Conservation (phyloP, 1,140 invertebrate genomes). For the Nixonia krombeini region DNA sequence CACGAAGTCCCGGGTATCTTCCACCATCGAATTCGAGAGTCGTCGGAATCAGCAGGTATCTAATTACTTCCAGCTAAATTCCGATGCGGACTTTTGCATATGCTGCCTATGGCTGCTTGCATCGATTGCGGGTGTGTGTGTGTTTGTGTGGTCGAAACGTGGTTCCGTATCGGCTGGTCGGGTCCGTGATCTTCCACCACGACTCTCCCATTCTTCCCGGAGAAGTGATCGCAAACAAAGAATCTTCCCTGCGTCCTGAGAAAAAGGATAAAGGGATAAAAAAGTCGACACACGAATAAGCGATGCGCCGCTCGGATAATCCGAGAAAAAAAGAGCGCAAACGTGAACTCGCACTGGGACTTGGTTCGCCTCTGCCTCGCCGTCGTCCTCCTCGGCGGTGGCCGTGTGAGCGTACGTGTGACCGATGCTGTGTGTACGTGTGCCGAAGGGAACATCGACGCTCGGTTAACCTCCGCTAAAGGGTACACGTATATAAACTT, state of each 20-base stretch:
- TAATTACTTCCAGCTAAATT: conserved; percentile 40
- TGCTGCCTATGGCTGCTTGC: conserved; percentile 4
- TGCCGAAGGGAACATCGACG: neutral
- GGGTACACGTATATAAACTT: neutral
- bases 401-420: conserved; percentile 10
- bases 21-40: conserved; percentile 1
- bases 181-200: conserved; percentile 48
- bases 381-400: conserved; percentile 27
- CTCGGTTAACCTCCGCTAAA: neutral
- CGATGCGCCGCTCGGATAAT: conserved; percentile 60
- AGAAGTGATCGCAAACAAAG: conserved; percentile 61
- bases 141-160: conserved; percentile 30
- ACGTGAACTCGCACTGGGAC: conserved; percentile 62
- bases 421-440: no score
- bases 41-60: conserved; percentile 16
- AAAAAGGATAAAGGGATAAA: conserved; percentile 57
- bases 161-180: conserved; percentile 38
- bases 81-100: conserved; percentile 27
- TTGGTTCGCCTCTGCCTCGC: conserved; percentile 29
- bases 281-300: conserved; percentile 64
- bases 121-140: neutral
- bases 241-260: conserved; percentile 54
- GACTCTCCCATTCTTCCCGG: conserved; percentile 53
- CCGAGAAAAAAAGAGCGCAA: conserved; percentile 56
- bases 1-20: no score